A percentile compares a stretch with the other conserved stretches of the same genome.
phyloP scores from a whole-genome alignment of 92 coral and sea anemone species.

The Galaxea fascicularis region DNA sequence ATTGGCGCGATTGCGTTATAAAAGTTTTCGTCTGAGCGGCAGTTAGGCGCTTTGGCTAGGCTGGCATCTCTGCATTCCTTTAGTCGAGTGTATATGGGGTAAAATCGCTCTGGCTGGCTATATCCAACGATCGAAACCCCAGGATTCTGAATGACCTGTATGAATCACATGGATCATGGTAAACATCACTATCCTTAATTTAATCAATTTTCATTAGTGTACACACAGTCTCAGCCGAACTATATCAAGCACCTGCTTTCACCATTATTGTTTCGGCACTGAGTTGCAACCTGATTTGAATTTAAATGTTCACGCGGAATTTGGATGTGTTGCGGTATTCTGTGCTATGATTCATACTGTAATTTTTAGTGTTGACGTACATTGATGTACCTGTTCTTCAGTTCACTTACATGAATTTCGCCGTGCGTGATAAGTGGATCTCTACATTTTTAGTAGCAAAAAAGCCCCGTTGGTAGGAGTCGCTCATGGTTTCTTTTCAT shows the following conservation, averaged over 20 bases:
- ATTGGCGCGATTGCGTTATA: slow-evolving; percentile 3
- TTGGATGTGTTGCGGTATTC: background rate
- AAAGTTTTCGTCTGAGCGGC: slow-evolving; percentile 5
- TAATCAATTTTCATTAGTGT: slow-evolving; percentile 4
- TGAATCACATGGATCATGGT: background rate
- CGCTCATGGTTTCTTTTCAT: background rate
- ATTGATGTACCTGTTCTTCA: background rate
- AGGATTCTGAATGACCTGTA: slow-evolving; percentile 55
- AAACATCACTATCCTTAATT: background rate
- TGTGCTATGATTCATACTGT: background rate
- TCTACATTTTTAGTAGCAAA: background rate
- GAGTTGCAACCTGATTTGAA: slow-evolving; percentile 7
- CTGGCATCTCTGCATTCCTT: slow-evolving; percentile 52
- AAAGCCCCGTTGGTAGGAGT: background rate
- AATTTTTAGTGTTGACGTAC: background rate
- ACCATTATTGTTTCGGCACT: background rate
- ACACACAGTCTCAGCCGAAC: slow-evolving; percentile 15
- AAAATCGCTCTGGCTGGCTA: slow-evolving; percentile 48
- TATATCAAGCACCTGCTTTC: background rate
- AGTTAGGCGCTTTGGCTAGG: slow-evolving; percentile 37
- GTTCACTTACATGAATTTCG: slow-evolving; percentile 1
- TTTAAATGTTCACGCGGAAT: background rate
- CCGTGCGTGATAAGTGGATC: background rate
- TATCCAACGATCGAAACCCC: slow-evolving; percentile 46
- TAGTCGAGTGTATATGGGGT: slow-evolving; percentile 29